Base-by-base conservation (phyloP, 2,113 vertebrate genomes). In the Dascyllus trimaculatus region DNA sequence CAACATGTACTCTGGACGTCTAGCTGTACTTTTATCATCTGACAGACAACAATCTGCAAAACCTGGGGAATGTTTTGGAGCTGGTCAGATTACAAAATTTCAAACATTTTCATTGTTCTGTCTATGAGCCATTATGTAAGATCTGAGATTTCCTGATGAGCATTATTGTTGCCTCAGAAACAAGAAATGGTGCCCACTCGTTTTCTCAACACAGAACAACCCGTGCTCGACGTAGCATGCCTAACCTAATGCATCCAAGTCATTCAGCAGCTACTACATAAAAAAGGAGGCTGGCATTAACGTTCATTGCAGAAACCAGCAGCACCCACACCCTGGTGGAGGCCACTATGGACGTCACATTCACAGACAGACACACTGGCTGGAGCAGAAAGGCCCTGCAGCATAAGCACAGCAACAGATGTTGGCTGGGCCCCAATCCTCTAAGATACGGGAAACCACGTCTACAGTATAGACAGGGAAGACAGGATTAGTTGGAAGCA, bases 131-230 rank as follows among this genome's bases (percentile, higher is more conserved):
- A 57, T 92, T 86, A 89, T 71, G 77, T 83, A 92, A 91, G 90
- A 84, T 29, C 63, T 67, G 54, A 78, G 82, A 88, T 85, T 87
- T 88, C 80, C 79, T 78, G 81, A 89, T 86, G 88, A 84, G 82
- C 75, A 29, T 86, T 88, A 79, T 86, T 85, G 89, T 91, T 92
- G 81, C 88, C 81, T 85, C 77, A 91, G 88, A 86, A 90, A 91
- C 81, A 4, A 81, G 75, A 78, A 72, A 62, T 52, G 1, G 71
- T 77, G 62, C 82, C 91, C 86, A 90, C 88, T 88, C 82, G 11
- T 57, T 84, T 14, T 67, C 78, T 75, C 26, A 29, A 71, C 52
- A 71, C 85, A 64, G 79, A 88, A 78, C 72, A 63, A 46, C 14
- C 14, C 8, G 43, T 64, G 64, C 60, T 76, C 29, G 35, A 1